These are phyloP conservation scores for Prinia subflava DNA, from an alignment of 2,113 vertebrate species.

Conservation along the genomic window DNA sequence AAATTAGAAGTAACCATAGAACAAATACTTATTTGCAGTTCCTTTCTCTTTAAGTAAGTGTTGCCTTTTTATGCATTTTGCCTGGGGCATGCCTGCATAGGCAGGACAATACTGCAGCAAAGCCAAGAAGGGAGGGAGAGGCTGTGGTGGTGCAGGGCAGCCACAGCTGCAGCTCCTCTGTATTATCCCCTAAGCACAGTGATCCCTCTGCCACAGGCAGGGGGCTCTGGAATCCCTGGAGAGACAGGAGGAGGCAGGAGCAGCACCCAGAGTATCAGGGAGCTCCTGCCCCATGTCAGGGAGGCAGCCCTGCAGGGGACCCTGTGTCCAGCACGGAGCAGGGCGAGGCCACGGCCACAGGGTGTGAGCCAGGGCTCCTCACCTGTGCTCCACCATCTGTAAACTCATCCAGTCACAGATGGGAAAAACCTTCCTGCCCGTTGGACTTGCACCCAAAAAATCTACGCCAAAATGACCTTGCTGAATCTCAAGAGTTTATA, in stretches of 20 bases:
- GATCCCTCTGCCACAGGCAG: accelerated
- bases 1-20: not conserved
- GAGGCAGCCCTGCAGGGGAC: not conserved
- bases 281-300: not conserved
- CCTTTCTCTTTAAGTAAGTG: not conserved
- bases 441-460: not conserved
- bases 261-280: not conserved
- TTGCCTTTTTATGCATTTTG: not conserved
- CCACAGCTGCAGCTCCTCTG: not conserved
- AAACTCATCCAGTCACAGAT: not conserved
- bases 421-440: not conserved
- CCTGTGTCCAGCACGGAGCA: not conserved
- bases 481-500: not conserved
- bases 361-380: not conserved
- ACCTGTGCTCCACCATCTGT: not conserved
- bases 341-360: accelerated
- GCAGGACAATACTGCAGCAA: not conserved
- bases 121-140: not conserved
- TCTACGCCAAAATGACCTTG: not conserved
- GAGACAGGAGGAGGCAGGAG: not conserved
- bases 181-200: accelerated
- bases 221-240: not conserved
- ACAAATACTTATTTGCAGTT: not conserved
- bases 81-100: not conserved
- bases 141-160: not conserved